Evolutionary conservation across 2,888 invertebrate species (phyloP).

Genomic region (Biston betularia): DNA sequence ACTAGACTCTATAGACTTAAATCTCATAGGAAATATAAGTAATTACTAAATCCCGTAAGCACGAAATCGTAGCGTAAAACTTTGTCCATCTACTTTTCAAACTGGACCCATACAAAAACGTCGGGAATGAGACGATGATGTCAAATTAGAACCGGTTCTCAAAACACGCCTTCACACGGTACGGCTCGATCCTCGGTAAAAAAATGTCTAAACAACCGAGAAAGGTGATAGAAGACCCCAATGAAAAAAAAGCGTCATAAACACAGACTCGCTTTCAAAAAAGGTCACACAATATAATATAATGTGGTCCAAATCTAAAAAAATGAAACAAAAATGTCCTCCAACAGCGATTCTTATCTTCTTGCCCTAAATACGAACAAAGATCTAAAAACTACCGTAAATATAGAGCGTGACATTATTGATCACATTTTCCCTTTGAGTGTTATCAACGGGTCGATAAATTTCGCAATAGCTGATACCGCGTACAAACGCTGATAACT

Average conservation of each 20-base stretch:
- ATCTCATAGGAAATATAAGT: slow-evolving; percentile 19
- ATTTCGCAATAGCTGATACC: slow-evolving; percentile 67
- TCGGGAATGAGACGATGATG: slow-evolving; percentile 29
- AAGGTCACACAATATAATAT: slow-evolving; percentile 29
- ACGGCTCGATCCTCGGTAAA: slow-evolving; percentile 20
- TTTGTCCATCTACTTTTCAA: slow-evolving; percentile 15
- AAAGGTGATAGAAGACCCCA: slow-evolving; percentile 26
- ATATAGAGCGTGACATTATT: slow-evolving; percentile 44
- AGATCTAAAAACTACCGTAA: slow-evolving; percentile 22
- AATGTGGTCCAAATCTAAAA: slow-evolving; percentile 19
- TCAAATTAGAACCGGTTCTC: slow-evolving; percentile 34
- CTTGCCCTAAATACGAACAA: slow-evolving; percentile 26
- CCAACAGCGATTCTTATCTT: slow-evolving; percentile 24
- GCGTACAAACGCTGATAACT: slow-evolving; percentile 66
- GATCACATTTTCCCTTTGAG: slow-evolving; percentile 58
- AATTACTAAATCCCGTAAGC: slow-evolving; percentile 8
- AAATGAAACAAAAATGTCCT: slow-evolving; percentile 12
- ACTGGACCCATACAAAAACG: slow-evolving; percentile 22
- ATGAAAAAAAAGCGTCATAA: slow-evolving; percentile 18
- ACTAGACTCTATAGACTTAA: slow-evolving; percentile 16
- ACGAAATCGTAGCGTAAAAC: slow-evolving; percentile 20
- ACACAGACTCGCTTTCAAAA: slow-evolving; percentile 39
- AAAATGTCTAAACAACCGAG: slow-evolving; percentile 22
- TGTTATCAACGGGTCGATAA: slow-evolving; percentile 70
- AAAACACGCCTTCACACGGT: slow-evolving; percentile 11